A percentile compares a stretch with the other conserved stretches of the same genome.
Conservation (phyloP, 2,797 vertebrate genomes). For the Macropodus opercularis region DNA sequence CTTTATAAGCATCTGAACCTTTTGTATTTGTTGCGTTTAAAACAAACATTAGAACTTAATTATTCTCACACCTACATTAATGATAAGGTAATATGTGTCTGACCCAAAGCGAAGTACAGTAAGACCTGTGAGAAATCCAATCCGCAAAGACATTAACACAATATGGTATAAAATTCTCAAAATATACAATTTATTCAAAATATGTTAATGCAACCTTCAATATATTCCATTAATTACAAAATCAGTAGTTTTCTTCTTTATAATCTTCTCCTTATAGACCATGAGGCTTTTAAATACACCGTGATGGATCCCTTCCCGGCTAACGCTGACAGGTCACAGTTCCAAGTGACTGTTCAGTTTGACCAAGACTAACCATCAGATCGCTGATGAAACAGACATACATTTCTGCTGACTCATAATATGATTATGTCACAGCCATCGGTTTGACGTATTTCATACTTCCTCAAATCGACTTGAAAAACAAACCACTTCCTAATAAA, state of each 20-base stretch:
- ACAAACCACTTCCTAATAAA: neutral
- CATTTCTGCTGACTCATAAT: conserved; percentile 8
- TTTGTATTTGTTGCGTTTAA: too few relatives aligned
- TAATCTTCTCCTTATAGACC: conserved; percentile 57
- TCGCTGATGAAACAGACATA: neutral
- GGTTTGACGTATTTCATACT: conserved; percentile 19
- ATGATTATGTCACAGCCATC: conserved; percentile 19
- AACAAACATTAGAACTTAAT: too few relatives aligned
- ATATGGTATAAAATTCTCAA: conserved; percentile 74
- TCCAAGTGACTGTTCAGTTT: conserved; percentile 13
- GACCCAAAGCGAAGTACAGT: too few relatives aligned
- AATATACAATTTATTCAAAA: conserved; percentile 89
- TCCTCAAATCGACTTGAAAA: conserved; percentile 27
- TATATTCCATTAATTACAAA: conserved; percentile 84
- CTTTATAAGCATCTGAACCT: too few relatives aligned
- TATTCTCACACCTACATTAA: too few relatives aligned
- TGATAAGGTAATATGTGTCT: too few relatives aligned
- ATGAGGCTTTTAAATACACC: conserved; percentile 50
- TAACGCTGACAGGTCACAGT: conserved; percentile 14
- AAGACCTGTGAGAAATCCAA: neutral
- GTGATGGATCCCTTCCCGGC: conserved; percentile 35
- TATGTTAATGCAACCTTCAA: conserved; percentile 82
- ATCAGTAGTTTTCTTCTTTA: conserved; percentile 79
- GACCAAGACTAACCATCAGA: too few relatives aligned
- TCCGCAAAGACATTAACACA: conserved; percentile 20